Conservation (phyloP, 2,113 vertebrate species). For the Melanerpes aurifrons region DNA sequence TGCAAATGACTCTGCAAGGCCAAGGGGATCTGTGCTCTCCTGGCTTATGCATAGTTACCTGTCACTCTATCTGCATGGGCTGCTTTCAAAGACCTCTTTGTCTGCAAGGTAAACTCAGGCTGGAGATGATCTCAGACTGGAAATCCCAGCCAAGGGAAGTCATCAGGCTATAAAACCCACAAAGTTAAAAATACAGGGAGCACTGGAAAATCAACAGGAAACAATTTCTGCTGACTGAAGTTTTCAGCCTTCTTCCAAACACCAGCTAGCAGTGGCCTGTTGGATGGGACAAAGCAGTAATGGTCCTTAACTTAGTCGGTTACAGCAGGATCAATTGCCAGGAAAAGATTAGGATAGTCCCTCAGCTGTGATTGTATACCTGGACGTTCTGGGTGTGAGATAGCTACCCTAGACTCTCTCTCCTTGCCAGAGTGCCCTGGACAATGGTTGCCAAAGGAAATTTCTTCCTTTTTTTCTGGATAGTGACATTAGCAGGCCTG, state of each 20-base stretch:
- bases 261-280: background rate
- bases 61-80: background rate
- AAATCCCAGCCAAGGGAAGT: conserved; percentile 63
- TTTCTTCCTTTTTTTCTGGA: conserved; percentile 43
- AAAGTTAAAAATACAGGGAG: conserved; percentile 67
- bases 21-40: background rate
- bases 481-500: conserved; percentile 21
- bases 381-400: background rate
- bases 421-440: background rate
- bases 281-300: background rate
- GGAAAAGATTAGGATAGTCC: background rate
- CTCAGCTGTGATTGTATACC: background rate
- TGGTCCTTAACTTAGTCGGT: background rate
- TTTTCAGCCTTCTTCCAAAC: conserved; percentile 24
- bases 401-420: background rate
- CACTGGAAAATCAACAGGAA: conserved; percentile 68
- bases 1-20: background rate
- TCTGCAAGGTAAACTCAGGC: conserved; percentile 63
- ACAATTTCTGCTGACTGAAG: conserved; percentile 54
- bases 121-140: conserved; percentile 43
- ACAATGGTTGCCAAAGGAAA: conserved; percentile 1
- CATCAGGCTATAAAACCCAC: conserved; percentile 40
- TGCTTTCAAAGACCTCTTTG: conserved; percentile 66
- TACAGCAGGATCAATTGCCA: background rate
- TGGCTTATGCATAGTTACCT: conserved; percentile 16